Base-by-base conservation (phyloP, 2,113 vertebrate species). In the Nycticebus coucang region DNA sequence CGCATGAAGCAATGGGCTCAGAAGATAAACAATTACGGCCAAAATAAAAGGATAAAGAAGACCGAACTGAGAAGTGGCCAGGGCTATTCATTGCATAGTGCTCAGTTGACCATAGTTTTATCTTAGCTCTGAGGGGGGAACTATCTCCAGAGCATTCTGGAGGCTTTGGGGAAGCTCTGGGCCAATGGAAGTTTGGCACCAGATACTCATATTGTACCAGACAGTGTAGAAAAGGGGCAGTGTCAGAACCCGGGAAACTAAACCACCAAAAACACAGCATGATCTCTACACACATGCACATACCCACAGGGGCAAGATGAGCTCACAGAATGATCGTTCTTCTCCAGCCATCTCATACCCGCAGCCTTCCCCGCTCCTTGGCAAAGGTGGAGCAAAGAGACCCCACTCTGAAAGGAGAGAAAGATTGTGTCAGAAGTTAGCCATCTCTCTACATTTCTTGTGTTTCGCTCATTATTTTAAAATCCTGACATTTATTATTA, bases 401-500 rank as follows among this genome's bases (percentile, higher is more conserved):
- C 33, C 28, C 10, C 21, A n/a, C 62, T 84, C 71, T 57, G n/a
- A 96, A 94, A 74, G 4, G 50, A 74, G 41, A 59, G 18, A n/a
- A n/a, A 74, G 22, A 15, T 7, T 26, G 7, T 72, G 60, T 86
- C 87, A 50, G 86, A 77, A 96, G 5, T 14, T 84, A 89, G n/a
- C 64, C 33, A 77, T 93, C 41, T 85, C 84, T 95, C 62, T 68
- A 19, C 78, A 77, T 83, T 92, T 86, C 82, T 62, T 87, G 28
- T 19, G 53, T 87, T 87, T 89, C 87, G 55, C 75, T 97, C 90
- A 89, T 93, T 95, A 93, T 92, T 96, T 97, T 93, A 94, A 97
- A 96, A 97, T 78, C 68, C 77, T 93, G 95, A 96, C 92, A 95
- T 97, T 97, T 95, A 94, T 95, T 96, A 96, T 96, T 97, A 96